Percentiles rank a stretch among this genome's conserved stretches.
These are phyloP conservation scores for Lepidotrigona ventralis DNA, from an alignment of 1,140 invertebrate genomes.

Conservation along the genomic window DNA sequence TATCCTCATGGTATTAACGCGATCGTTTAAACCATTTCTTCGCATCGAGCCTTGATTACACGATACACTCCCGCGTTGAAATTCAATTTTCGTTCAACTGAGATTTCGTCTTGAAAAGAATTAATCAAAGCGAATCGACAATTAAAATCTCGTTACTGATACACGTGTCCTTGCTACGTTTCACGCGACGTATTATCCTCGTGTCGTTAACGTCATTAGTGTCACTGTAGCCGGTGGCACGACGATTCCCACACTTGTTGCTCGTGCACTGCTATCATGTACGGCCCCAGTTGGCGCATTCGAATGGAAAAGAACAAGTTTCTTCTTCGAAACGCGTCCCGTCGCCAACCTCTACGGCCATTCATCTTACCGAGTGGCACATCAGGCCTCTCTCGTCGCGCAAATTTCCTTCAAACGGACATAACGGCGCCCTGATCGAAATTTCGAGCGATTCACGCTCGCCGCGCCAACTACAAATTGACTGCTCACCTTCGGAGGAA, in stretches of 20 bases:
- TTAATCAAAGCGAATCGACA: neutral
- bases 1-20: constrained; percentile 11
- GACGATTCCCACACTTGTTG: constrained; percentile 56
- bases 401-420: constrained; percentile 1
- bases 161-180: neutral
- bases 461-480: neutral
- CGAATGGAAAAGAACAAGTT: constrained; percentile 28
- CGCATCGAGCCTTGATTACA: neutral
- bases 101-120: neutral
- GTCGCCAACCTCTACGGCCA: neutral
- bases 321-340: constrained; percentile 38
- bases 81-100: neutral
- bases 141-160: constrained; percentile 23
- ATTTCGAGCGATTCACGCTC: constrained; percentile 26
- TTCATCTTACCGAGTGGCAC: neutral
- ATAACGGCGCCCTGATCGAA: neutral
- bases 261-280: neutral
- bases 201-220: constrained; percentile 49
- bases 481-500: too few species aligned
- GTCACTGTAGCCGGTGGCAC: constrained; percentile 42
- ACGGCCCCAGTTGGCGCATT: constrained; percentile 18
- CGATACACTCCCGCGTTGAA: neutral
- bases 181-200: constrained; percentile 5
- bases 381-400: constrained; percentile 12
- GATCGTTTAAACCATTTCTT: constrained; percentile 18